Conservation (phyloP, 1,140 invertebrate species). For the Caenorhabditis remanei region DNA sequence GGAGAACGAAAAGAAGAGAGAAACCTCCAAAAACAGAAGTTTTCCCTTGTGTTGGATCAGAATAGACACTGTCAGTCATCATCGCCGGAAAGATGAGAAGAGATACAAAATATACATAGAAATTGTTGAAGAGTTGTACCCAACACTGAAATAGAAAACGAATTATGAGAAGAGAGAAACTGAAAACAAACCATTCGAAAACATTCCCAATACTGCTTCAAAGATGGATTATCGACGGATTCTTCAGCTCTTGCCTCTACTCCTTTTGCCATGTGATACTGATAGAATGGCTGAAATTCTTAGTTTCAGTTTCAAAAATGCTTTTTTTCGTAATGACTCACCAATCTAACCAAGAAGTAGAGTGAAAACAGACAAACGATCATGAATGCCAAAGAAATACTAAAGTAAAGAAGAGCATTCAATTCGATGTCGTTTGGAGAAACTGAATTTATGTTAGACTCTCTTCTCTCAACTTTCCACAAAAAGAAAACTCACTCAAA, state of each 20-base stretch:
- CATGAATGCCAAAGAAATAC: constrained; percentile 59
- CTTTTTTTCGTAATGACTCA: background rate
- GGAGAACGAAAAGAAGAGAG: background rate
- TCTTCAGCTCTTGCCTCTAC: constrained; percentile 55
- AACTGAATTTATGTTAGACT: constrained; percentile 47
- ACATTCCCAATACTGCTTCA: constrained; percentile 59
- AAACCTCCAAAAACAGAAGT: constrained; percentile 27
- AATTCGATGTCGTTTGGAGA: constrained; percentile 60
- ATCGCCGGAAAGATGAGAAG: constrained; percentile 63
- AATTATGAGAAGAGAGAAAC: background rate
- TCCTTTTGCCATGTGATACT: constrained; percentile 57
- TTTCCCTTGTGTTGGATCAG: background rate
- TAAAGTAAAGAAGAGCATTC: constrained; percentile 62
- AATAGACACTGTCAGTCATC: constrained; percentile 60
- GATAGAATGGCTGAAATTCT: constrained; percentile 57
- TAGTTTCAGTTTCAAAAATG: background rate
- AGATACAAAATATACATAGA: constrained; percentile 62
- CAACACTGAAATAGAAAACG: constrained; percentile 57
- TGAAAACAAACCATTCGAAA: constrained; percentile 51
- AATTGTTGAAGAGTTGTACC: constrained; percentile 65
- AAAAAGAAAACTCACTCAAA: constrained; percentile 41
- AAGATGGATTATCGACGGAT: constrained; percentile 42
- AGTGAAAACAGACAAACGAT: constrained; percentile 53
- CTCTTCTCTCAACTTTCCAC: background rate
- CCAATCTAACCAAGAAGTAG: constrained; percentile 39